A percentile compares a stretch with the other conserved stretches of the same genome.
These are phyloP conservation scores for Stenichneumon culpator DNA, from an alignment of 2,888 invertebrate genomes.

Conservation along the genomic window DNA sequence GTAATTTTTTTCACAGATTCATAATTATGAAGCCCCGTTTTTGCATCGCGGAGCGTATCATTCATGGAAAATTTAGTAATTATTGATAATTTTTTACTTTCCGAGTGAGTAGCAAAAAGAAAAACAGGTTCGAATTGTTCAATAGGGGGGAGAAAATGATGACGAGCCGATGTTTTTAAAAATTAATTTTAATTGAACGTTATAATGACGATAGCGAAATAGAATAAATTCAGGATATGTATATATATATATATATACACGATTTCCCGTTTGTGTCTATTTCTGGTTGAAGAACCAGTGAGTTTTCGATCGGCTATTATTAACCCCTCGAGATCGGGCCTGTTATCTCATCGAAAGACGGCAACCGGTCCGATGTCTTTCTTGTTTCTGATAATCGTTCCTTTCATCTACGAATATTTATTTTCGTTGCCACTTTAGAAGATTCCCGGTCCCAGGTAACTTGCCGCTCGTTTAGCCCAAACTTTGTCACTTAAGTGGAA, in stretches of 20 bases:
- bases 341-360: background rate
- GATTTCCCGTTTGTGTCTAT: background rate
- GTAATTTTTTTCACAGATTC: background rate
- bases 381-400: background rate
- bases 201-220: background rate
- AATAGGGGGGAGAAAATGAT: background rate
- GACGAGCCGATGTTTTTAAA: background rate
- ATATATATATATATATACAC: background rate
- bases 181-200: background rate
- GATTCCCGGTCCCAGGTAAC: background rate
- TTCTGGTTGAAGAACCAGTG: background rate
- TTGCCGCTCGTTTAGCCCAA: background rate
- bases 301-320: background rate
- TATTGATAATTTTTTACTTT: background rate
- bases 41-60: too few species aligned
- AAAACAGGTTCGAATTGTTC: background rate
- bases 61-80: background rate
- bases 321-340: background rate
- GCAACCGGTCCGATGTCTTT: background rate
- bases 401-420: background rate
- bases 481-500: conserved; percentile 11
- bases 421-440: background rate
- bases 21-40: too few species aligned
- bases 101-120: background rate
- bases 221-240: background rate